phyloP scores from a whole-genome alignment of 2,888 invertebrate genomes.

The Clepsis dumicolana region DNA sequence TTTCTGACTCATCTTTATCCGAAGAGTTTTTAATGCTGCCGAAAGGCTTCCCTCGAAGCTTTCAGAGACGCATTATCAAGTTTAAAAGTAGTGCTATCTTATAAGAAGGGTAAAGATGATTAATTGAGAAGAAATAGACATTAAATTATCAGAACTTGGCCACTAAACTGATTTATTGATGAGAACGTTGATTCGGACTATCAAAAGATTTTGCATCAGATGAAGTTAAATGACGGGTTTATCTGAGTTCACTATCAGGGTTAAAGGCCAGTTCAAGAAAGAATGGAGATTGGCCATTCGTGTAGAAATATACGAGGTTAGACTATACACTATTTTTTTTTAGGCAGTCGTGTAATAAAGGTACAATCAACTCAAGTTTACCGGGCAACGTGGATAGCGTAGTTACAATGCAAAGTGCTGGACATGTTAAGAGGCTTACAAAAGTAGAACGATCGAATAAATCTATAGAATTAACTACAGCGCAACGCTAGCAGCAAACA shows the following conservation, averaged over 20 bases:
- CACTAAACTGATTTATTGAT: not conserved
- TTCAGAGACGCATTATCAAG: too few species aligned
- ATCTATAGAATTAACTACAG: not conserved
- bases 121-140: not conserved
- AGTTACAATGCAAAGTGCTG: not conserved
- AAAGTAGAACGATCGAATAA: not conserved
- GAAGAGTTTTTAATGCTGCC: not conserved
- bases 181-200: not conserved
- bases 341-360: too few species aligned
- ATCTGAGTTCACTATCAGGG: not conserved
- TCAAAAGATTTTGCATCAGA: not conserved
- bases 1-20: too few species aligned
- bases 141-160: not conserved
- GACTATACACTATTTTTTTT: too few species aligned
- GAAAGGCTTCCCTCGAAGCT: not conserved
- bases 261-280: not conserved
- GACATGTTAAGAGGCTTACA: conserved; percentile 4
- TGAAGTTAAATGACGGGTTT: not conserved
- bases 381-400: not conserved
- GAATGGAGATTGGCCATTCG: not conserved
- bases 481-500: not conserved
- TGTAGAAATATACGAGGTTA: not conserved
- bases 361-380: not conserved
- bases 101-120: not conserved
- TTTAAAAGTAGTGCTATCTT: too few species aligned